Conservation (phyloP, 2,888 invertebrate genomes). For the Endomychus coccineus region DNA sequence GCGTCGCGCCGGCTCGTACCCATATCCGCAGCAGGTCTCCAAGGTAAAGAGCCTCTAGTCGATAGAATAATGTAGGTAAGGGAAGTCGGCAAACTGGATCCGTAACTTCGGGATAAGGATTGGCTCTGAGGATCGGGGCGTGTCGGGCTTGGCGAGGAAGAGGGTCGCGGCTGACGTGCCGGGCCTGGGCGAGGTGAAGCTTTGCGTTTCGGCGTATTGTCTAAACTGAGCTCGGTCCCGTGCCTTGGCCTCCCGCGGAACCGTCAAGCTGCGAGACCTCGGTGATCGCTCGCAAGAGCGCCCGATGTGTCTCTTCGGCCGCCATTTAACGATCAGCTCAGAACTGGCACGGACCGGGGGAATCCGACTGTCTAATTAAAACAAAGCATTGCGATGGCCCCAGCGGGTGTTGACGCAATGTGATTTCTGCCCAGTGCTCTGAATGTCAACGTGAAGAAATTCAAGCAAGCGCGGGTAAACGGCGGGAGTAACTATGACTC, state of each 20-base stretch:
- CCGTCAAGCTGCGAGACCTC: too few relatives aligned
- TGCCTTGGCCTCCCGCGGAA: too few relatives aligned
- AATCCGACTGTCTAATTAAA: too few relatives aligned
- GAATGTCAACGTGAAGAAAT: too few relatives aligned
- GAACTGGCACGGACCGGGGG: conserved; percentile 51
- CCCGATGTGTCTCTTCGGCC: conserved; percentile 40
- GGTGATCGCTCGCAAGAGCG: conserved; percentile 31
- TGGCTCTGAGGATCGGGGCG: conserved; percentile 64
- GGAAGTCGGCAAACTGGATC: conserved; percentile 52
- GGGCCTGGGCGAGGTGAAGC: conserved; percentile 25
- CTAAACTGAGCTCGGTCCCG: conserved; percentile 39
- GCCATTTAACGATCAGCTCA: conserved; percentile 50
- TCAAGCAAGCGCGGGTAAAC: too few relatives aligned
- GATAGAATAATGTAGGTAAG: too few relatives aligned
- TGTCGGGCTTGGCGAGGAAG: conserved; percentile 51
- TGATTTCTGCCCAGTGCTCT: too few relatives aligned
- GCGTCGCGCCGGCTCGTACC: too few relatives aligned
- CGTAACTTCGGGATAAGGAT: conserved; percentile 63
- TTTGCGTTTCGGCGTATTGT: neutral
- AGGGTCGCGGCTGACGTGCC: conserved; percentile 32
- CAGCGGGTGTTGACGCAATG: too few relatives aligned
- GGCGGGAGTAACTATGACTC: too few relatives aligned
- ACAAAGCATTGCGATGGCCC: too few relatives aligned
- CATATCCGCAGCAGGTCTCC: conserved; percentile 70
- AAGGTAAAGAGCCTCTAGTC: conserved; percentile 60